These are phyloP conservation scores for Cyrtonyx montezumae DNA, from an alignment of 2,113 vertebrate species.

Conservation along the genomic window DNA sequence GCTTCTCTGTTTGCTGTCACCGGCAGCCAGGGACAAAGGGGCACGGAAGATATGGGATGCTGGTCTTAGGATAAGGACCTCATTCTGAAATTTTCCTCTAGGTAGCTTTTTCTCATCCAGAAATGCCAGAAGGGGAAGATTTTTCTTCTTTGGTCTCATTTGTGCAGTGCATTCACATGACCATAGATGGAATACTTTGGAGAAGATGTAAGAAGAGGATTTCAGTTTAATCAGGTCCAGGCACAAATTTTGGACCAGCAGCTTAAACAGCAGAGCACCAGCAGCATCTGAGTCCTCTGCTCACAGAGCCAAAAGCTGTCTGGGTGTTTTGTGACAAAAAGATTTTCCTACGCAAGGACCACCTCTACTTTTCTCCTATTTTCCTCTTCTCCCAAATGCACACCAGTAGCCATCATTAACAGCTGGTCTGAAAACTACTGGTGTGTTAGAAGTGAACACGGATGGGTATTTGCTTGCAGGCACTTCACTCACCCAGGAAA, in stretches of 20 bases:
- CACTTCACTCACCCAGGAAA: neutral
- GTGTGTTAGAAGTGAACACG: neutral
- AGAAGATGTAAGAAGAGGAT: neutral
- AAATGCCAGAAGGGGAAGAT: neutral
- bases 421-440: neutral
- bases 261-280: neutral
- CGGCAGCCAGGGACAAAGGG: neutral
- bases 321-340: neutral
- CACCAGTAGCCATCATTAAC: neutral
- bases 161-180: constrained; percentile 3
- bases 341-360: neutral
- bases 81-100: neutral
- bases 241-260: constrained; percentile 16
- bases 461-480: neutral
- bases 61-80: neutral
- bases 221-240: constrained; percentile 56
- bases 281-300: constrained; percentile 35
- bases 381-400: neutral
- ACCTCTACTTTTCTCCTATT: neutral
- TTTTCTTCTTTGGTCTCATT: constrained; percentile 7
- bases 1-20: constrained; percentile 12
- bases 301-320: neutral
- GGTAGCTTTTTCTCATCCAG: neutral
- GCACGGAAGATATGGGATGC: neutral
- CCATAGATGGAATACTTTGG: constrained; percentile 49